Conservation (phyloP, 2,113 vertebrate genomes). For the Dendropsophus ebraccatus region DNA sequence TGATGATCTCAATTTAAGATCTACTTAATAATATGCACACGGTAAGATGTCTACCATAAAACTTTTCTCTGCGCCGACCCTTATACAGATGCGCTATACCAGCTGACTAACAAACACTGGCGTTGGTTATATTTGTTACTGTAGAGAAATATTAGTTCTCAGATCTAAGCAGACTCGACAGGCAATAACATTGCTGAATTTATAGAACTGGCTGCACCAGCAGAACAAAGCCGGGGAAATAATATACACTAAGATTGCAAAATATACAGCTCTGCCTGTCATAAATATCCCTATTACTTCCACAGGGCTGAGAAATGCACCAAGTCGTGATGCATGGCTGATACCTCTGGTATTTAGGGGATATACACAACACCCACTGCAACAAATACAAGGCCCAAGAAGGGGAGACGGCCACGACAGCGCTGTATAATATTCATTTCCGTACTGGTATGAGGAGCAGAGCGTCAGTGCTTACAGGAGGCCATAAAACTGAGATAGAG, state of each 20-base stretch:
- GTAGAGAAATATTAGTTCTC: slow-evolving; percentile 57
- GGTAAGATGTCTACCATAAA: neutral
- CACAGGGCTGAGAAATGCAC: slow-evolving; percentile 47
- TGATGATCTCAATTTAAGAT: neutral
- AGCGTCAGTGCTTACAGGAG: slow-evolving; percentile 2
- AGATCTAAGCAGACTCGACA: slow-evolving; percentile 56
- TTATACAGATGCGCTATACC: slow-evolving; percentile 19
- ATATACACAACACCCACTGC: slow-evolving; percentile 28
- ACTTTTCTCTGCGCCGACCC: neutral
- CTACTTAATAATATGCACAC: neutral
- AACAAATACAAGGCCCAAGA: slow-evolving; percentile 19
- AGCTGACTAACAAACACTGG: slow-evolving; percentile 38
- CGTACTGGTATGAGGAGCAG: neutral
- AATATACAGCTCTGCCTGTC: slow-evolving; percentile 54
- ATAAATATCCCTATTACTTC: slow-evolving; percentile 55
- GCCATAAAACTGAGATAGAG: neutral
- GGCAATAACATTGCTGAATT: slow-evolving; percentile 59
- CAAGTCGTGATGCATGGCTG: slow-evolving; percentile 45
- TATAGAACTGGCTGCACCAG: slow-evolving; percentile 51
- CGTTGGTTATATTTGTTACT: slow-evolving; percentile 49
- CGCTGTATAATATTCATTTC: slow-evolving; percentile 29
- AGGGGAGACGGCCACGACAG: slow-evolving; percentile 17
- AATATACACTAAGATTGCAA: slow-evolving; percentile 54
- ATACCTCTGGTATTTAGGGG: slow-evolving; percentile 49
- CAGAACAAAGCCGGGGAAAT: slow-evolving; percentile 49